Evolutionary conservation across 1,140 invertebrate genomes (phyloP), one percentile per base, ranked within the genome.

Genomic region (Triops longicaudatus): DNA sequence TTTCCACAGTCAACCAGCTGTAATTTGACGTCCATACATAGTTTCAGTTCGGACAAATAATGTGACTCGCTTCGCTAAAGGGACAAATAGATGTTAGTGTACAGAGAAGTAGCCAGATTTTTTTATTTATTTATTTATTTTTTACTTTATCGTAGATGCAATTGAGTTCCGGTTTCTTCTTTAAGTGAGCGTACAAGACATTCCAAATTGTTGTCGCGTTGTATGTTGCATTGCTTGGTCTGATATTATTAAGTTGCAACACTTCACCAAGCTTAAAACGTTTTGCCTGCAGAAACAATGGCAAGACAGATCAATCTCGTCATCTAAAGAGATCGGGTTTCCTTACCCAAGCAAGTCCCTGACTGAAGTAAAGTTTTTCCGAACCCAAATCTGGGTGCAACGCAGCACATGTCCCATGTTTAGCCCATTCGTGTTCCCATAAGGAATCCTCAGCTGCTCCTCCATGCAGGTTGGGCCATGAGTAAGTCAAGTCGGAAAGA

Each of bases 401-500:
- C 0, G 88, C 85, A 17, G 92, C 91, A 81, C 93, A 95, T 0
- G 92, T 93, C 0, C 93, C 93, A 82, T 95, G 93, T 81, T 94
- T 95, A 1, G 86, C 82, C 93, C 93, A 95, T 82, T 94, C 93
- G 78, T 95, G 92, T 78, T 88, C 85, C 93, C 93, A 95, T 9
- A 95, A 86, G 9, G 87, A 86, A 80, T 89, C 86, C 12, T 83
- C 81, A 43, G 85, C 83, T 1, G 84, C 88, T 79, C 84, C 87
- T 85, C 78, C 87, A 82, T 92, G 88, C 77, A 95, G 85, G 80
- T 93, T 91, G 1, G 88, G 87, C 93, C 93, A 95, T 73, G 87
- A 88, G 41, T 88, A 83, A 76, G 89, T 84, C 37, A 95, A 81
- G 71, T 90, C 83, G 14, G 82, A 80, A 79, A 89, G 84, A 50